phyloP scores from a whole-genome alignment of 1,140 invertebrate species.

The Anastrepha ludens region DNA sequence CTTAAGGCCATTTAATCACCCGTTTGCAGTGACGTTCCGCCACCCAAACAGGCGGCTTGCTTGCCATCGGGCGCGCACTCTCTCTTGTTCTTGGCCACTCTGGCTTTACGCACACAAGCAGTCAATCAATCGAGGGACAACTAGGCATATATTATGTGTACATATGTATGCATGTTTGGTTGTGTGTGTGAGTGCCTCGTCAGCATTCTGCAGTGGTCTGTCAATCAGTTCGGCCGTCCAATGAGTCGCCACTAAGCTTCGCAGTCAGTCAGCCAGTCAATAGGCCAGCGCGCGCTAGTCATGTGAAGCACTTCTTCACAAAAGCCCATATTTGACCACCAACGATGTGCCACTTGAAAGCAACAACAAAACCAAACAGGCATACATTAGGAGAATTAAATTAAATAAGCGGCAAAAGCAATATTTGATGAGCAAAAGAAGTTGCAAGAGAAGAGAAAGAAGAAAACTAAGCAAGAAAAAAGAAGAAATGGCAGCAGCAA shows the following conservation, averaged over 20 bases:
- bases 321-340: conserved; percentile 49
- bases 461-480: not conserved
- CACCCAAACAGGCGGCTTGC: not conserved
- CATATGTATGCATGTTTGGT: not conserved
- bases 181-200: not conserved
- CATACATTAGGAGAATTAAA: conserved; percentile 26
- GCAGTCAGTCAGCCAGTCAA: not conserved
- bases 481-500: not conserved
- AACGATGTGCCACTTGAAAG: conserved; percentile 44
- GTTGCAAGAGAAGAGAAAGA: not conserved
- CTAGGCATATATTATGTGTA: not conserved
- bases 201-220: not conserved
- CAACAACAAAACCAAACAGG: not conserved
- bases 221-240: not conserved
- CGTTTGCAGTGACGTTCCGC: not conserved
- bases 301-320: not conserved
- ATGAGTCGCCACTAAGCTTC: not conserved
- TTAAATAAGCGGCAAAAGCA: conserved; percentile 31
- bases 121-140: not conserved
- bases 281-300: not conserved
- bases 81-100: not conserved
- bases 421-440: conserved; percentile 1
- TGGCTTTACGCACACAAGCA: not conserved
- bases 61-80: not conserved
- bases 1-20: conserved; percentile 17